Conservation (phyloP, 2,797 vertebrate species). For the Cuculus canorus region DNA sequence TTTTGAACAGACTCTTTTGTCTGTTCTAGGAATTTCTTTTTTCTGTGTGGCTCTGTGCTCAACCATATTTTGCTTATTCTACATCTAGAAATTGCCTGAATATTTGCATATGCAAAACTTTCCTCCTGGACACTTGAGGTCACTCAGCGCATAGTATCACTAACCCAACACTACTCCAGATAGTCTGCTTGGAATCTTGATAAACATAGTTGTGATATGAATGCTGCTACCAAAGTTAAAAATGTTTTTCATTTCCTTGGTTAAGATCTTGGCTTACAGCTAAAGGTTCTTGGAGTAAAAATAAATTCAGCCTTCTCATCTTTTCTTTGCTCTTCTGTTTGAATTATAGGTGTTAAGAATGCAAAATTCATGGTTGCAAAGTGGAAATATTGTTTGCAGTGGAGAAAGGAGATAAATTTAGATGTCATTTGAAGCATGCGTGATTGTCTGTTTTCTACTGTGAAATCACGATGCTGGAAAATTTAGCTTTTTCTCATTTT, state of each 20-base stretch:
- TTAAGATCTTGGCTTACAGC: constrained; percentile 49
- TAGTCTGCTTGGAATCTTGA: background rate
- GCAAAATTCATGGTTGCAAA: constrained; percentile 58
- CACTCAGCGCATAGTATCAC: background rate
- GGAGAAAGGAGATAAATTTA: constrained; percentile 63
- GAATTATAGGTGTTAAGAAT: constrained; percentile 66
- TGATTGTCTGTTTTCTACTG: constrained; percentile 62
- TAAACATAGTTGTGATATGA: background rate
- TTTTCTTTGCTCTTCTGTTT: constrained; percentile 50
- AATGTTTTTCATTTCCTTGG: constrained; percentile 40
- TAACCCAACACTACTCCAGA: background rate
- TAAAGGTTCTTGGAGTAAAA: constrained; percentile 39
- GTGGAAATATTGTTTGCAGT: constrained; percentile 60
- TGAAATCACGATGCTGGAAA: constrained; percentile 63
- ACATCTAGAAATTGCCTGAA: background rate
- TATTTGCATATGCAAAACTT: background rate
- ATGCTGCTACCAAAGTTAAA: constrained; percentile 21
- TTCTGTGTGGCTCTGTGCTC: background rate
- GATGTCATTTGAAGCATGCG: constrained; percentile 57
- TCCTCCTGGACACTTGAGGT: background rate
- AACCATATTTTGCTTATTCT: background rate
- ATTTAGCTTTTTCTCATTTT: constrained; percentile 59
- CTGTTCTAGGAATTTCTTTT: background rate
- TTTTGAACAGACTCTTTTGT: background rate
- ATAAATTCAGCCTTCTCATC: constrained; percentile 49